Percentiles rank a stretch among this genome's conserved stretches.
phyloP scores from a whole-genome alignment of 2,888 invertebrate species.

The Liodrosophila aerea region DNA sequence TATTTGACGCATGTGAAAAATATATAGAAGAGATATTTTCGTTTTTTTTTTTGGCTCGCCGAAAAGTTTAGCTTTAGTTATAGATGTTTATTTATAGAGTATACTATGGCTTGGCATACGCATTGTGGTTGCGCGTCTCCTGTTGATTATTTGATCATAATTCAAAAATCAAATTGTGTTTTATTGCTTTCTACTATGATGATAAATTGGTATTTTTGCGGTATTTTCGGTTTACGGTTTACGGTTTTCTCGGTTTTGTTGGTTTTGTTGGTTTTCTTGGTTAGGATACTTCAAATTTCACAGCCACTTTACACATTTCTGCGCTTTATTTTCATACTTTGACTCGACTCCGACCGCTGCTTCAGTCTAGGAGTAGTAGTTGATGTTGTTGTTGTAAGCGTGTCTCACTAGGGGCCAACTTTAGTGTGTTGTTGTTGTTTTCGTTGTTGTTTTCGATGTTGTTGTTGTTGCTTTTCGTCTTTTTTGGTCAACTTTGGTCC shows the following conservation, averaged over 20 bases:
- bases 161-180: constrained; percentile 46
- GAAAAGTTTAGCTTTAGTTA: constrained; percentile 54
- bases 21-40: constrained; percentile 13
- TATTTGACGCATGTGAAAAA: constrained; percentile 60
- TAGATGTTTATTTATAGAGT: constrained; percentile 54
- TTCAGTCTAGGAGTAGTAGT: constrained; percentile 35
- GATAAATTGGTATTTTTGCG: constrained; percentile 42
- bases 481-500: constrained; percentile 66
- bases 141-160: constrained; percentile 38
- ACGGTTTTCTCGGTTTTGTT: constrained; percentile 8
- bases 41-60: constrained; percentile 63
- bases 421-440: constrained; percentile 4
- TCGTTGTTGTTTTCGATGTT: background rate
- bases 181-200: constrained; percentile 42
- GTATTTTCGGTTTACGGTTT: constrained; percentile 14
- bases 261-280: constrained; percentile 30
- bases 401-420: constrained; percentile 38
- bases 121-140: constrained; percentile 45
- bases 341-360: constrained; percentile 30
- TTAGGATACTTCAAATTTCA: constrained; percentile 71
- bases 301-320: constrained; percentile 74
- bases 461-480: constrained; percentile 4
- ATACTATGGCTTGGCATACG: constrained; percentile 51
- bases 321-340: constrained; percentile 32
- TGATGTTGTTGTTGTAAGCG: constrained; percentile 23